These are phyloP conservation scores for Rhinogobio ventralis DNA, from an alignment of 2,797 vertebrate genomes.

Conservation along the genomic window DNA sequence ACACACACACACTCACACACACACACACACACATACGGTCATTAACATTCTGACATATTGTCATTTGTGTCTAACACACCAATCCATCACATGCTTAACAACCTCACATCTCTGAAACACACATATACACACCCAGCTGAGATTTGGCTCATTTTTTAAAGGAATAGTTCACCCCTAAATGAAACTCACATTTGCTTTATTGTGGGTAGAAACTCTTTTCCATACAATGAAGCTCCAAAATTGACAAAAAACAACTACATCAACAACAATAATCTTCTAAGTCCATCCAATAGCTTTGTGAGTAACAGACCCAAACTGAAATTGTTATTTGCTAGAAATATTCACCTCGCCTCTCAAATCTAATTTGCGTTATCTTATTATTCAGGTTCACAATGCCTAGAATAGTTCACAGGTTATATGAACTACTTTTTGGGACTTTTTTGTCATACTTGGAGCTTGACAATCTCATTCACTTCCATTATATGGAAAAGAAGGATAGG, in stretches of 20 bases:
- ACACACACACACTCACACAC: constrained; percentile 52
- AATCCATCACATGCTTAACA: constrained; percentile 81
- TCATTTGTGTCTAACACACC: constrained; percentile 76
- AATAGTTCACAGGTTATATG: not conserved
- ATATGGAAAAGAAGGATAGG: not conserved
- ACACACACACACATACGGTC: constrained; percentile 54
- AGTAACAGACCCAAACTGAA: not conserved
- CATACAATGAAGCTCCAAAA: not conserved
- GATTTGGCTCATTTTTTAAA: not conserved
- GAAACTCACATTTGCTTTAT: not conserved
- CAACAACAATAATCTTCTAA: not conserved
- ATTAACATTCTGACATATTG: constrained; percentile 77
- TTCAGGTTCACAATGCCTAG: not conserved
- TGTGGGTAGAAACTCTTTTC: not conserved
- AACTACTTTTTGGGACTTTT: not conserved
- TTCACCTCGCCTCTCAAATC: not conserved
- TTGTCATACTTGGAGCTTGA: not conserved
- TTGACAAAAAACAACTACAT: not conserved
- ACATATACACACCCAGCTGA: constrained; percentile 11
- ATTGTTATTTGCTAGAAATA: not conserved
- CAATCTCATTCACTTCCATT: not conserved
- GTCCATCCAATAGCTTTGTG: not conserved
- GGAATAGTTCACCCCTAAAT: not conserved
- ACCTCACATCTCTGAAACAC: constrained; percentile 58
- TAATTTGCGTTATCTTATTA: not conserved